These are phyloP conservation scores for Paramormyrops hopkinsi DNA, from an alignment of 2,797 vertebrate genomes.

Conservation along the genomic window DNA sequence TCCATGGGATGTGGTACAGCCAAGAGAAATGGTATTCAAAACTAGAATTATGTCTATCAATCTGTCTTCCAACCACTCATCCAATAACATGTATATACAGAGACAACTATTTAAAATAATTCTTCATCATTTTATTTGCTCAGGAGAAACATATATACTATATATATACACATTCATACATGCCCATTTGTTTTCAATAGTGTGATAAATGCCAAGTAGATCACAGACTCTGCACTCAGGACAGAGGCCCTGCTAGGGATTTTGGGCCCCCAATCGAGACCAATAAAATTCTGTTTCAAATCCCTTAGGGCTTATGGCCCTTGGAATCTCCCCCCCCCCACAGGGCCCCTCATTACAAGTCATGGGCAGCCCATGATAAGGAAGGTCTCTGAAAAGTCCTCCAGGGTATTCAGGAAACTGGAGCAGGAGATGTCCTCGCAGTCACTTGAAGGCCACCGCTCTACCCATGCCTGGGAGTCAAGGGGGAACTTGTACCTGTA, in stretches of 20 bases:
- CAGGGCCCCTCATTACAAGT: neutral
- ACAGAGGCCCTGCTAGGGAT: neutral
- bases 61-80: neutral
- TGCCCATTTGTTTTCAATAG: neutral
- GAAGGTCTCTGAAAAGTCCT: slow-evolving; percentile 55
- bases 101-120: neutral
- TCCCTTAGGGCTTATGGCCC: neutral
- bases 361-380: slow-evolving; percentile 52
- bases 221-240: neutral
- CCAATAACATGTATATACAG: neutral
- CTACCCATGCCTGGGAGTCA: slow-evolving; percentile 75
- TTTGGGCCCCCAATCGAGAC: neutral
- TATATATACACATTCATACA: neutral
- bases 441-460: slow-evolving; percentile 66
- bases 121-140: neutral
- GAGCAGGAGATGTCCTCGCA: slow-evolving; percentile 55
- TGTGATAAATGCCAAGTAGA: neutral
- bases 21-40: neutral
- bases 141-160: neutral
- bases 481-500: slow-evolving; percentile 79
- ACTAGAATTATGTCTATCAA: neutral
- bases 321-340: neutral
- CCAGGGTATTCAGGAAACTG: slow-evolving; percentile 51
- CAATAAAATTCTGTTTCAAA: neutral
- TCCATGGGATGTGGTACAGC: neutral